phyloP scores from a whole-genome alignment of 2,113 vertebrate genomes.

The Phoenicopterus ruber region DNA sequence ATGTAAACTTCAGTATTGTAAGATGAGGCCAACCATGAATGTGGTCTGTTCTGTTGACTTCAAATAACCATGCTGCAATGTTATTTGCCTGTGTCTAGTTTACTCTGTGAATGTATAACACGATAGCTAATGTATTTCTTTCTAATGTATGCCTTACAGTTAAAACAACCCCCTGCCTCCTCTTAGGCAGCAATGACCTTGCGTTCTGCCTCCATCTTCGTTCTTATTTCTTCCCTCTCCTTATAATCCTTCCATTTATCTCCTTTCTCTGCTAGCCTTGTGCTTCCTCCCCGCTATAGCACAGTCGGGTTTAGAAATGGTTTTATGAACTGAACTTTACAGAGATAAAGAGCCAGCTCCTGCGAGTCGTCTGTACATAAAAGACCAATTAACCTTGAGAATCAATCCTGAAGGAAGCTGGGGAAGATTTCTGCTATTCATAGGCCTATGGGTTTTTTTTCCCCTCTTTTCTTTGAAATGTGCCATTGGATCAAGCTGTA shows the following conservation, averaged over 20 bases:
- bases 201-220: not conserved
- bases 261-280: not conserved
- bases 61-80: not conserved
- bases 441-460: not conserved
- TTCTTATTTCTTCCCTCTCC: not conserved
- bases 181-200: not conserved
- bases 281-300: not conserved
- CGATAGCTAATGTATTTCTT: not conserved
- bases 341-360: not conserved
- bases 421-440: not conserved
- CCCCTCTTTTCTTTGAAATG: not conserved
- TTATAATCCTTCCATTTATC: not conserved
- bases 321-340: not conserved
- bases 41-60: not conserved
- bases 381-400: slow-evolving; percentile 44
- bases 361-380: not conserved
- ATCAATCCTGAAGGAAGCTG: not conserved
- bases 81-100: not conserved
- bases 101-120: not conserved
- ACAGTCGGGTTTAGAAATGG: not conserved
- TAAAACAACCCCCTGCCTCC: not conserved
- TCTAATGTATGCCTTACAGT: not conserved
- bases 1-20: not conserved
- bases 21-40: not conserved
- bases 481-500: not conserved